Conservation (phyloP, 2,888 invertebrate species). For the Lapara coniferarum region DNA sequence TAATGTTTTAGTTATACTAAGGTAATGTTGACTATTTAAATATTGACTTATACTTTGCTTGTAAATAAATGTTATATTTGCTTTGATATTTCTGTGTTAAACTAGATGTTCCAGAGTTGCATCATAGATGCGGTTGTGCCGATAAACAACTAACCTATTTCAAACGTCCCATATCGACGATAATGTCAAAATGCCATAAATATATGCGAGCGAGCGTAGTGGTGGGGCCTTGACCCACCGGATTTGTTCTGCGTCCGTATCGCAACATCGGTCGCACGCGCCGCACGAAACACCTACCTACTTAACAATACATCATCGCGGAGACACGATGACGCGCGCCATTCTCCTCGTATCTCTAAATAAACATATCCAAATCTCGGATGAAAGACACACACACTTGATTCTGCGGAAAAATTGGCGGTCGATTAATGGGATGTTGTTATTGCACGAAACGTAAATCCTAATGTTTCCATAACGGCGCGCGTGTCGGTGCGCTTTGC, state of each 20-base stretch:
- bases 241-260: slow-evolving; percentile 7
- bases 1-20: not conserved
- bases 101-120: not conserved
- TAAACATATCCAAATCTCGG: slow-evolving; percentile 5
- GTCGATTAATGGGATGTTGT: slow-evolving; percentile 26
- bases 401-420: slow-evolving; percentile 12
- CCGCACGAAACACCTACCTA: not conserved
- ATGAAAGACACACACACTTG: not conserved
- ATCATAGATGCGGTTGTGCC: not conserved
- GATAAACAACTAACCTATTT: slow-evolving; percentile 12
- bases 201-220: not conserved
- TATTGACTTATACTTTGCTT: not conserved
- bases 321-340: slow-evolving; percentile 1
- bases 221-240: slow-evolving; percentile 15
- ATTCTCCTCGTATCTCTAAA: slow-evolving; percentile 16
- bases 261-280: not conserved
- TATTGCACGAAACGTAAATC: slow-evolving; percentile 19
- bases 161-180: slow-evolving; percentile 10
- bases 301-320: slow-evolving; percentile 8
- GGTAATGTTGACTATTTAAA: not conserved
- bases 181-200: slow-evolving; percentile 23
- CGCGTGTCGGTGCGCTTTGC: not conserved
- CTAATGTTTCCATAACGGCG: not conserved
- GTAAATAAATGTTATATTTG: too few relatives aligned
- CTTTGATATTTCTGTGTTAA: too few relatives aligned